Evolutionary conservation across 2,797 vertebrate genomes (phyloP).

Genomic region (Cuculus canorus): DNA sequence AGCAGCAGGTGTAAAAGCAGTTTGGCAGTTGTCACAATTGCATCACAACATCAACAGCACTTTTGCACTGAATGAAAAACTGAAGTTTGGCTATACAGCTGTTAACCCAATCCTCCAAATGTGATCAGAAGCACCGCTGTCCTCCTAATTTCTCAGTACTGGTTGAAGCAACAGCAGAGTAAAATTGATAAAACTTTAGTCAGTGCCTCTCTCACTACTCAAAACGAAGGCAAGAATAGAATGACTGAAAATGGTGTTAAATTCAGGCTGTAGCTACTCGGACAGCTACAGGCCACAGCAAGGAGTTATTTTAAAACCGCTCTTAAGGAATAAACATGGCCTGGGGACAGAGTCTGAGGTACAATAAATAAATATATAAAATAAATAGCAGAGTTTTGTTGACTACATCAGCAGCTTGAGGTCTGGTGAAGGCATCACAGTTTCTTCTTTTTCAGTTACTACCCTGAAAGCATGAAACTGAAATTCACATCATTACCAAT

Average conservation of each 20-base stretch:
- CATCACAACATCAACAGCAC: not conserved
- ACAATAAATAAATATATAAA: not conserved
- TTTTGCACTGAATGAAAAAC: not conserved
- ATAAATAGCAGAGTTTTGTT: not conserved
- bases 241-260: not conserved
- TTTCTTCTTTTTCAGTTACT: not conserved
- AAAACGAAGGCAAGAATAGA: not conserved
- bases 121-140: not conserved
- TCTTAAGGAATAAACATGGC: not conserved
- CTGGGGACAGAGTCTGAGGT: not conserved
- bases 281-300: not conserved
- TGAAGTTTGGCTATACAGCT: not conserved
- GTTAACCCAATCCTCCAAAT: not conserved
- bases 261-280: not conserved
- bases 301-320: not conserved
- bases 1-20: not conserved
- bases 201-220: not conserved
- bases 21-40: not conserved
- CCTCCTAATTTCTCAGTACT: not conserved
- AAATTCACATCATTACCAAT: not conserved
- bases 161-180: not conserved
- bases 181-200: not conserved
- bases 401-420: not conserved
- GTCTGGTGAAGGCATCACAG: not conserved
- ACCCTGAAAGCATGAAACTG: not conserved